phyloP scores from a whole-genome alignment of 1,140 invertebrate genomes.

The Geopemphigus sp. region DNA sequence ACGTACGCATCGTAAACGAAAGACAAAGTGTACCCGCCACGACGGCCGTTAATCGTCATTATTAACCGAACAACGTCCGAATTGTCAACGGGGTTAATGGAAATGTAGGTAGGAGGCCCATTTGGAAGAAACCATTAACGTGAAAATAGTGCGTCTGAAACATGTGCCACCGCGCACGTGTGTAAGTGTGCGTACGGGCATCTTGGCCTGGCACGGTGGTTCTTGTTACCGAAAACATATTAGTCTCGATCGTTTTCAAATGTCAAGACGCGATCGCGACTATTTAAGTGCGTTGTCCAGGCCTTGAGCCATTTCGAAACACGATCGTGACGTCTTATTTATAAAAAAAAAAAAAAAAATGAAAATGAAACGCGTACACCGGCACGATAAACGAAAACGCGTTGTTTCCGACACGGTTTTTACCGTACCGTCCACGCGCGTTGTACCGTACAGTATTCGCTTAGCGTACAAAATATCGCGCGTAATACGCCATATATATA shows the following conservation, averaged over 20 bases:
- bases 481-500: too few relatives aligned
- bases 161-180: too few relatives aligned
- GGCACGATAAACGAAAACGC: too few relatives aligned
- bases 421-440: too few relatives aligned
- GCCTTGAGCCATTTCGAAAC: not conserved
- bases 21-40: slow-evolving; percentile 8
- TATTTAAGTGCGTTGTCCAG: not conserved
- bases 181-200: too few relatives aligned
- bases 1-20: not conserved
- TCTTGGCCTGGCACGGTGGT: too few relatives aligned
- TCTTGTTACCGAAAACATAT: slow-evolving; percentile 5
- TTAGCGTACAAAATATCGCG: too few relatives aligned
- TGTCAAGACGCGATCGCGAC: not conserved
- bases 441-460: too few relatives aligned
- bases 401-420: too few relatives aligned
- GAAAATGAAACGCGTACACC: too few relatives aligned
- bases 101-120: not conserved
- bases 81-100: slow-evolving; percentile 23
- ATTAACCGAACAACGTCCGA: not conserved
- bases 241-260: slow-evolving; percentile 10
- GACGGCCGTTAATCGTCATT: slow-evolving; percentile 10
- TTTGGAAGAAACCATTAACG: slow-evolving; percentile 23
- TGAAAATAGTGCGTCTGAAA: not conserved
- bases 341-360: not conserved
- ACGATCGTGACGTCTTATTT: not conserved